A percentile compares a stretch with the other conserved stretches of the same genome.
phyloP scores from a whole-genome alignment of 2,888 invertebrate genomes.

The Dromius quadrimaculatus region DNA sequence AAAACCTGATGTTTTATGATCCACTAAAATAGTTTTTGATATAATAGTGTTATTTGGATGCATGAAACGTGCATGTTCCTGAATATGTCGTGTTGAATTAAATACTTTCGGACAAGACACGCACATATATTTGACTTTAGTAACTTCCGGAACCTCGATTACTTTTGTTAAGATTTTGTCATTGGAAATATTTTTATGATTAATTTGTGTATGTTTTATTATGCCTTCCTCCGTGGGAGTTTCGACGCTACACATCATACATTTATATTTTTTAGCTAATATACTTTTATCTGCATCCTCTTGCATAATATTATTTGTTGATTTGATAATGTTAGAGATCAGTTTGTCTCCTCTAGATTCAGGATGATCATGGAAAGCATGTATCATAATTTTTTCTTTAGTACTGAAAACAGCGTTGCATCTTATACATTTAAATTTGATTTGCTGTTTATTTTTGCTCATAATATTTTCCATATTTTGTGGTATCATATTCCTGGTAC shows the following conservation, averaged over 20 bases:
- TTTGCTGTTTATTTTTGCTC: background rate
- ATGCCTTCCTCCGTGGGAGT: background rate
- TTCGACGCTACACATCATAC: background rate
- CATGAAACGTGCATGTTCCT: background rate
- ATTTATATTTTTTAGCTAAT: background rate
- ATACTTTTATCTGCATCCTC: conserved; percentile 7
- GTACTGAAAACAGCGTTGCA: background rate
- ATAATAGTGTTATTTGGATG: background rate
- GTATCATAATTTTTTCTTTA: conserved; percentile 7
- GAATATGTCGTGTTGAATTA: background rate
- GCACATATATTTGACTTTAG: conserved; percentile 4
- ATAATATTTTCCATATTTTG: background rate
- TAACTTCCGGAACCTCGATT: background rate
- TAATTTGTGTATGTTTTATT: background rate
- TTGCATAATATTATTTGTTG: too few relatives aligned
- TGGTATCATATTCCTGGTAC: background rate
- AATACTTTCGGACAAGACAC: background rate
- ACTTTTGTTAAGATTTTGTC: background rate
- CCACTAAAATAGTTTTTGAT: background rate
- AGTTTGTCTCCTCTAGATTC: background rate
- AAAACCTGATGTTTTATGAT: background rate
- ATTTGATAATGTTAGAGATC: conserved; percentile 8
- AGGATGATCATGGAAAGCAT: conserved; percentile 17
- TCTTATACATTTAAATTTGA: conserved; percentile 13
- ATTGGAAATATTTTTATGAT: background rate